These are phyloP conservation scores for Cryptoblepharus egeriae DNA, from an alignment of 2,797 vertebrate species.

Conservation along the genomic window DNA sequence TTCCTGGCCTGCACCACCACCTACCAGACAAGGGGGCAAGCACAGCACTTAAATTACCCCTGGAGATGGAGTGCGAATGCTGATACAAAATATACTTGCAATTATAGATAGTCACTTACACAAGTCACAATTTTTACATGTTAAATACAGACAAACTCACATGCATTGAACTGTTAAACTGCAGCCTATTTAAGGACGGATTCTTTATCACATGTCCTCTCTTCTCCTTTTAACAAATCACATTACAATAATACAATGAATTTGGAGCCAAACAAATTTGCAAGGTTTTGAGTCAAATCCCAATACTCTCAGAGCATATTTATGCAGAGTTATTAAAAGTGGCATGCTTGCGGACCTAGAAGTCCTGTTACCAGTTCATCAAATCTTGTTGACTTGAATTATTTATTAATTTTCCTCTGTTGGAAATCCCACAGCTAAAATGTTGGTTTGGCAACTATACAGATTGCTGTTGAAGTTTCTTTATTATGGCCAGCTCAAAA, in stretches of 20 bases:
- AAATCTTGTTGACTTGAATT: not conserved
- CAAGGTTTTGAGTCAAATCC: not conserved
- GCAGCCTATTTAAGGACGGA: not conserved
- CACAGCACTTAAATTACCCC: no score
- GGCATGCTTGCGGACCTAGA: not conserved
- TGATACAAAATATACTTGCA: not conserved
- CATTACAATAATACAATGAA: not conserved
- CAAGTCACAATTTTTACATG: not conserved
- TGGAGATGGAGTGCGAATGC: no score
- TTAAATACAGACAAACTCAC: not conserved
- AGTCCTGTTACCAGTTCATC: not conserved
- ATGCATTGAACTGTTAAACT: not conserved
- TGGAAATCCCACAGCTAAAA: slow-evolving; percentile 3
- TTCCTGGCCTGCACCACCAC: no score
- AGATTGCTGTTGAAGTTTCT: slow-evolving; percentile 40
- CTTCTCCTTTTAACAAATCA: not conserved
- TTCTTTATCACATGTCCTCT: not conserved
- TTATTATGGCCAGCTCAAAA: slow-evolving; percentile 22
- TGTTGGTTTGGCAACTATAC: not conserved
- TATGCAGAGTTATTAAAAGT: not conserved
- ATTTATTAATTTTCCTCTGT: not conserved
- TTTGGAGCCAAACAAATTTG: not conserved
- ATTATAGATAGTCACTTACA: no score
- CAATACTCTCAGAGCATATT: not conserved
- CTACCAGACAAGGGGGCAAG: no score